Percentiles rank a stretch among this genome's conserved stretches.
Evolutionary conservation across 2,888 invertebrate genomes (phyloP).

Genomic region (Timandra comae): DNA sequence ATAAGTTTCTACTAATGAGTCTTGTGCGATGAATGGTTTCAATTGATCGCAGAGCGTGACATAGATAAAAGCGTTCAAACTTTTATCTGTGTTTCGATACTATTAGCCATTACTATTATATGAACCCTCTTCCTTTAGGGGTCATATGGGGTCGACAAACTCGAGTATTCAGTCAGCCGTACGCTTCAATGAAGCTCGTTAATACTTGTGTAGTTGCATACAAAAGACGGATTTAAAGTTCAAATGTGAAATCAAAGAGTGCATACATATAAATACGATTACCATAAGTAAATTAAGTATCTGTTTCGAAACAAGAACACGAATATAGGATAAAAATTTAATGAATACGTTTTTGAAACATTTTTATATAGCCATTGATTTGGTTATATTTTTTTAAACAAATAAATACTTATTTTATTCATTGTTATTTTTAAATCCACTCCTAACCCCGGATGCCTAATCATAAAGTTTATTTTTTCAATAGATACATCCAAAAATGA

Average conservation of each 20-base stretch:
- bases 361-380: too few species aligned
- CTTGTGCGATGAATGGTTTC: constrained; percentile 31
- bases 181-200: constrained; percentile 34
- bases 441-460: too few species aligned
- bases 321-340: constrained; percentile 13
- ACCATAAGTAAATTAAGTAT: constrained; percentile 26
- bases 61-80: constrained; percentile 46
- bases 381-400: too few species aligned
- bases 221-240: constrained; percentile 37
- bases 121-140: constrained; percentile 61
- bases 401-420: too few species aligned
- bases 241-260: constrained; percentile 14
- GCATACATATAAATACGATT: constrained; percentile 17
- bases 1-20: constrained; percentile 18
- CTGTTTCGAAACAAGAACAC: constrained; percentile 20
- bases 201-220: constrained; percentile 23
- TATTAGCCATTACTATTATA: constrained; percentile 56
- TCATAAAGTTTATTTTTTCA: too few species aligned
- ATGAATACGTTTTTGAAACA: too few species aligned
- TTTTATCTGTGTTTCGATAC: constrained; percentile 46
- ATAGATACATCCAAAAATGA: too few species aligned
- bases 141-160: constrained; percentile 62
- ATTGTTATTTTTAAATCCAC: too few species aligned
- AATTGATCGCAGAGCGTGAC: constrained; percentile 52
- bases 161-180: constrained; percentile 55